Percentiles rank a stretch among this genome's conserved stretches.
These are phyloP conservation scores for Oryzias dopingdopingensis DNA, from an alignment of 2,797 vertebrate genomes.

Conservation along the genomic window DNA sequence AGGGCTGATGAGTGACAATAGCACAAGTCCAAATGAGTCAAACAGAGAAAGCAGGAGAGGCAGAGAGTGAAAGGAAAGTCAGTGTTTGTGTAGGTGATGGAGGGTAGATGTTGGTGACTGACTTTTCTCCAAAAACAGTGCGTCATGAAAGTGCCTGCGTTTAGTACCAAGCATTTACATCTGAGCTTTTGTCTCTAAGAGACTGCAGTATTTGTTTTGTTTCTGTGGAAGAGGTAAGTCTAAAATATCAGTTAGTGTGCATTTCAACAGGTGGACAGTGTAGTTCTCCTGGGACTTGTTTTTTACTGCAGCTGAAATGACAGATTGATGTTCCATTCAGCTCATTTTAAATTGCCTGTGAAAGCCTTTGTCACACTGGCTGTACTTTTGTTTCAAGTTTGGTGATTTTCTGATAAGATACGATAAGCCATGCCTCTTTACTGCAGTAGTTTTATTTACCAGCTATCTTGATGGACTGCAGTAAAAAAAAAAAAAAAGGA, in stretches of 20 bases:
- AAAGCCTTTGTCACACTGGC: conserved; percentile 28
- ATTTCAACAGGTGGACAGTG: conserved; percentile 33
- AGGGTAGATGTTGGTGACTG: conserved; percentile 16
- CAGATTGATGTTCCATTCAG: conserved; percentile 45
- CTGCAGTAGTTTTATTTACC: conserved; percentile 7
- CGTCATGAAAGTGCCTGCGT: background rate
- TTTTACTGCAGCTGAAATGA: conserved; percentile 44
- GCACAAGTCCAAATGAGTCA: conserved; percentile 38
- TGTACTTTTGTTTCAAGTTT: conserved; percentile 25
- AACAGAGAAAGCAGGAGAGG: conserved; percentile 16
- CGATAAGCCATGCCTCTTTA: conserved; percentile 6
- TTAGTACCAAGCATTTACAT: conserved; percentile 5
- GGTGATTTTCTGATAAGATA: conserved; percentile 29
- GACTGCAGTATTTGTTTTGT: conserved; percentile 40
- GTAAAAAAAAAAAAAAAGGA: background rate
- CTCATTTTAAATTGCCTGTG: conserved; percentile 45
- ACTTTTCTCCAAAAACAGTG: conserved; percentile 3
- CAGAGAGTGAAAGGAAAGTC: conserved; percentile 19
- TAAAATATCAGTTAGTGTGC: conserved; percentile 32
- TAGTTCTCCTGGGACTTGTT: conserved; percentile 33
- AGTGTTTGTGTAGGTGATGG: background rate
- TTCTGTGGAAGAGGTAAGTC: conserved; percentile 36
- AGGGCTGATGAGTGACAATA: conserved; percentile 55
- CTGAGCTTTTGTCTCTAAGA: conserved; percentile 19
- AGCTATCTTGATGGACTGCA: conserved; percentile 1